A percentile compares a stretch with the other conserved stretches of the same genome.
These are phyloP conservation scores for Carpatolechia fugitivella DNA, from an alignment of 2,888 invertebrate genomes.

Conservation along the genomic window DNA sequence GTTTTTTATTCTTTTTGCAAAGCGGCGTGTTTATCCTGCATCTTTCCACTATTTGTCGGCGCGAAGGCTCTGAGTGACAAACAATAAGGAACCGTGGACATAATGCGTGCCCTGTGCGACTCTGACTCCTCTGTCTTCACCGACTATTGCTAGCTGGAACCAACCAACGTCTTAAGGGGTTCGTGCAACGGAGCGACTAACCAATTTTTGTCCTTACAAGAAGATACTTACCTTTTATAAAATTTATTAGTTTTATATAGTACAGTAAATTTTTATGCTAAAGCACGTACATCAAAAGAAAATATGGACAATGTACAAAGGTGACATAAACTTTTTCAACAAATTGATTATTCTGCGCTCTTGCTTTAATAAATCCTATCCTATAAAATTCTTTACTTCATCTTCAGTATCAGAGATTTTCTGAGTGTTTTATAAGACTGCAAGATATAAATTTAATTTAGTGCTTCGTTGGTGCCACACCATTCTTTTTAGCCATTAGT, in stretches of 20 bases:
- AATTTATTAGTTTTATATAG: too few relatives aligned
- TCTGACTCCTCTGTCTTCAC: conserved; percentile 46
- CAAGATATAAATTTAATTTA: background rate
- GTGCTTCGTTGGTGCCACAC: background rate
- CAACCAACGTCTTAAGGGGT: background rate
- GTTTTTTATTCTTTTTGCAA: conserved; percentile 30
- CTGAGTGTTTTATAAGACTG: too few relatives aligned
- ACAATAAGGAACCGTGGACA: conserved; percentile 65
- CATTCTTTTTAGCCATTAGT: background rate
- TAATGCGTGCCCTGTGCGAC: conserved; percentile 61
- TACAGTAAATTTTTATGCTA: too few relatives aligned
- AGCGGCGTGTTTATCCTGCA: conserved; percentile 54
- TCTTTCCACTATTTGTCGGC: conserved; percentile 74
- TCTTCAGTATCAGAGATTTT: too few relatives aligned
- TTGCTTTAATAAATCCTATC: background rate
- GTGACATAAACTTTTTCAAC: background rate
- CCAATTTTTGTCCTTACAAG: too few relatives aligned
- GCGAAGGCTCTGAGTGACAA: conserved; percentile 71
- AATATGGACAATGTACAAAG: too few relatives aligned
- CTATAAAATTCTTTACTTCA: background rate
- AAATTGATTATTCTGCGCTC: background rate
- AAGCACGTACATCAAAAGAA: too few relatives aligned
- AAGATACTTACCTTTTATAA: too few relatives aligned
- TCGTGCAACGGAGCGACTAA: background rate
- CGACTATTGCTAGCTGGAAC: conserved; percentile 33